Conservation (phyloP, 2,113 vertebrate species). For the Toxostoma redivivum region DNA sequence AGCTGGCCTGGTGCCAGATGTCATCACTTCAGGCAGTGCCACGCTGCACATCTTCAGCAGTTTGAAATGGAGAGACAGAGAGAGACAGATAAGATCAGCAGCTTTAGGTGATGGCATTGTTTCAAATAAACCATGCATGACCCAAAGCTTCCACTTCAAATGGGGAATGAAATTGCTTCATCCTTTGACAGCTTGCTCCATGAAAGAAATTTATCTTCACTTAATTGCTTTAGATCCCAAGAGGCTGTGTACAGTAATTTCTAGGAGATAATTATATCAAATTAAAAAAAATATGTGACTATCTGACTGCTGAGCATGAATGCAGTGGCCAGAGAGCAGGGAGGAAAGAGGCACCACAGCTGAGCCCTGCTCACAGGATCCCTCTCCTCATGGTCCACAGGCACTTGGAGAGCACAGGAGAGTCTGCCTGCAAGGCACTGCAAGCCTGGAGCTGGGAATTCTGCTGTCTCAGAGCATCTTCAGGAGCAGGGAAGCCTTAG, state of each 20-base stretch:
- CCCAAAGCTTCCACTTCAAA: constrained; percentile 84
- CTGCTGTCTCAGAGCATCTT: background rate
- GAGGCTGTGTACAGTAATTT: constrained; percentile 76
- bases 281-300: constrained; percentile 73
- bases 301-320: constrained; percentile 44
- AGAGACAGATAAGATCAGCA: constrained; percentile 81
- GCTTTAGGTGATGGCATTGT: constrained; percentile 86
- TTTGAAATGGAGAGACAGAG: constrained; percentile 76
- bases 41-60: constrained; percentile 78
- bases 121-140: constrained; percentile 86
- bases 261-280: constrained; percentile 80
- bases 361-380: background rate
- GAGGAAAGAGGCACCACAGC: constrained; percentile 6
- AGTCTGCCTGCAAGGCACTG: background rate
- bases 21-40: constrained; percentile 82
- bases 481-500: background rate
- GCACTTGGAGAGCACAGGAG: background rate
- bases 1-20: constrained; percentile 77
- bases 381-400: background rate
- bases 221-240: constrained; percentile 81
- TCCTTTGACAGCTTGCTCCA: constrained; percentile 82
- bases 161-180: constrained; percentile 84
- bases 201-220: constrained; percentile 83
- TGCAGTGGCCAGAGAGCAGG: constrained; percentile 34
- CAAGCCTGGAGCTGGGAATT: background rate